Evolutionary conservation across 2,797 vertebrate genomes (phyloP), one percentile per base, ranked within the genome.

Genomic region (Novumbra hubbsi): DNA sequence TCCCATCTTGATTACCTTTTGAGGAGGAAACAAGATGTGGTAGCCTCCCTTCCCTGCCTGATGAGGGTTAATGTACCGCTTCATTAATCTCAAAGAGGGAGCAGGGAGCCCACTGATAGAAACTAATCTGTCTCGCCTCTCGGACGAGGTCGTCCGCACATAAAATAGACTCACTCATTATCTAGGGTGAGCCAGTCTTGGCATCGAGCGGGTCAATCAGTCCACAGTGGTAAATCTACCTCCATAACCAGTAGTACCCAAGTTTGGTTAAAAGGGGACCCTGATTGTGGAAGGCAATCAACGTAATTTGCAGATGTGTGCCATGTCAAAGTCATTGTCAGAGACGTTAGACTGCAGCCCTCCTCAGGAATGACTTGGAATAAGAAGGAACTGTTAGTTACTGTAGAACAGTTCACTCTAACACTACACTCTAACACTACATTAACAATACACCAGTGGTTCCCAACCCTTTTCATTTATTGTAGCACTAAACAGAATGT

Each of bases 1-100:
- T 38, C 68, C 60, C 48, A 28, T 69, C 45, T 57, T 70, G 28
- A 80, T 83, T 82, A 76, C 72, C 85, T 83, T 87, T 78, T 76
- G 71, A 84, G 84, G 83, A 74, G 64, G 30, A 32, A 41, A 24
- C 27, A 6, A 68, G 70, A 73, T 49, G 62, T 48, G n/a, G 64
- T 38, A 81, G 62, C 68, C 71, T 75, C 19, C 21, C 70, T 21
- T 17, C 19, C 67, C 24, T 62, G 79, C 80, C 73, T 76, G 76
- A 80, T 83, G 73, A 84, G 68, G 57, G 69, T 67, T 68, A 64
- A 73, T 82, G 80, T 88, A 75, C 63, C 52, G 70, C 50, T 64
- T 71, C 21, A 81, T 71, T 89, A 81, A 86, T 86, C 74, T 82
- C 73, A 73, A 72, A 57, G 6, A 76, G 72, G 48, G 21, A 11